phyloP scores from a whole-genome alignment of 2,888 invertebrate genomes.

The Lithosia quadra region DNA sequence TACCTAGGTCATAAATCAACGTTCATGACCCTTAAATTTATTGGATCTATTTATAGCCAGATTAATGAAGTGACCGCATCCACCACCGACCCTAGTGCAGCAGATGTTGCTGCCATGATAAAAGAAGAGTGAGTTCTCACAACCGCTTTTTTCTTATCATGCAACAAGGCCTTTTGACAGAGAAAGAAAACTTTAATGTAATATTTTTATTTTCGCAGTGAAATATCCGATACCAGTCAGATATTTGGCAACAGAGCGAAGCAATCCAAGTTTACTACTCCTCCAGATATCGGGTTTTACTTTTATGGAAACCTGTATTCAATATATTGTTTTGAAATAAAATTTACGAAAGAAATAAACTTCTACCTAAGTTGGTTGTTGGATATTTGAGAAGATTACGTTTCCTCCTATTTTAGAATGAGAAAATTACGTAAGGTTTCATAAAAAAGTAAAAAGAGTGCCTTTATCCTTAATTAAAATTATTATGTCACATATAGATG shows the following conservation, averaged over 20 bases:
- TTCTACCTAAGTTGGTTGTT: neutral
- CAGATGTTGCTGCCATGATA: too few relatives aligned
- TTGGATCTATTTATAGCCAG: too few relatives aligned
- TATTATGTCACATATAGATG: neutral
- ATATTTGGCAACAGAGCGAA: constrained; percentile 24
- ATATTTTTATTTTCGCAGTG: neutral
- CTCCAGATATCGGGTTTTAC: constrained; percentile 19
- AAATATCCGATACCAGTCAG: neutral
- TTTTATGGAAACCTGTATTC: constrained; percentile 33
- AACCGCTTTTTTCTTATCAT: too few relatives aligned
- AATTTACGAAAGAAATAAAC: constrained; percentile 24
- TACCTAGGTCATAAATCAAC: too few relatives aligned
- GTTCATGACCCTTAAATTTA: too few relatives aligned
- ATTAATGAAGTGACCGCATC: too few relatives aligned
- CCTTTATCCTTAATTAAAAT: too few relatives aligned
- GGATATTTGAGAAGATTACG: neutral
- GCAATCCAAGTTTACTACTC: constrained; percentile 23
- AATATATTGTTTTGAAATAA: constrained; percentile 31
- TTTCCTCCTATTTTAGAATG: neutral
- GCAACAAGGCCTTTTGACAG: too few relatives aligned
- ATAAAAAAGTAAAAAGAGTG: neutral
- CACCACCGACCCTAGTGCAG: too few relatives aligned
- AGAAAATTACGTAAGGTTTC: neutral
- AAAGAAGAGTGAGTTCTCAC: too few relatives aligned
- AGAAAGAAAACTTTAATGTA: neutral